phyloP scores from a whole-genome alignment of 2,113 vertebrate species.

The Poeciliopsis retropinna region DNA sequence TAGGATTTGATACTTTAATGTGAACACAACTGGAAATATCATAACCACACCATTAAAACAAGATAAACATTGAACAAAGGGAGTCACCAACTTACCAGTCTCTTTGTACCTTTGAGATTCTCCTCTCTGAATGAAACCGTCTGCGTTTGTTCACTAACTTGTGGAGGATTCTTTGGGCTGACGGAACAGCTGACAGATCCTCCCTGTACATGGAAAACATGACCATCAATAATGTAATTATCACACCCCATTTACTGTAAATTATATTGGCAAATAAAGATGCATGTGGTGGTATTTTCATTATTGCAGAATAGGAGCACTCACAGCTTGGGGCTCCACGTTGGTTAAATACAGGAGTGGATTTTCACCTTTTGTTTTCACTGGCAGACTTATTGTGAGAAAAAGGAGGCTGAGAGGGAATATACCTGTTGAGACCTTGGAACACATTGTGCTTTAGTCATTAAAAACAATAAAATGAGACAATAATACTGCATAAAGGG shows the following conservation, averaged over 20 bases:
- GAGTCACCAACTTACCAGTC: conserved; percentile 75
- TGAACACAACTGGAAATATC: not conserved
- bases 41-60: not conserved
- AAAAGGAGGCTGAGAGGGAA: conserved; percentile 83
- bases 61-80: not conserved
- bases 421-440: conserved; percentile 84
- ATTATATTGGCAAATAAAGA: not conserved
- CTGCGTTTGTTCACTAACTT: conserved; percentile 75
- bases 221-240: not conserved
- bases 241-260: not conserved
- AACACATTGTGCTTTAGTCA: not conserved
- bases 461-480: not conserved
- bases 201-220: conserved; percentile 65
- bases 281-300: not conserved
- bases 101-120: conserved; percentile 76
- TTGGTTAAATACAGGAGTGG: conserved; percentile 85
- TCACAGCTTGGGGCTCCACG: conserved; percentile 81
- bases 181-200: conserved; percentile 82
- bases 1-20: not conserved
- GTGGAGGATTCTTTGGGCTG: conserved; percentile 80
- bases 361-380: conserved; percentile 81
- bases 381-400: conserved; percentile 83
- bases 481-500: not conserved
- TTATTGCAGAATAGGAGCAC: conserved; percentile 1
- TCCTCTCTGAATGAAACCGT: conserved; percentile 82